Base-by-base conservation (phyloP, 2,797 vertebrate species). In the Cetoscarus ocellatus region DNA sequence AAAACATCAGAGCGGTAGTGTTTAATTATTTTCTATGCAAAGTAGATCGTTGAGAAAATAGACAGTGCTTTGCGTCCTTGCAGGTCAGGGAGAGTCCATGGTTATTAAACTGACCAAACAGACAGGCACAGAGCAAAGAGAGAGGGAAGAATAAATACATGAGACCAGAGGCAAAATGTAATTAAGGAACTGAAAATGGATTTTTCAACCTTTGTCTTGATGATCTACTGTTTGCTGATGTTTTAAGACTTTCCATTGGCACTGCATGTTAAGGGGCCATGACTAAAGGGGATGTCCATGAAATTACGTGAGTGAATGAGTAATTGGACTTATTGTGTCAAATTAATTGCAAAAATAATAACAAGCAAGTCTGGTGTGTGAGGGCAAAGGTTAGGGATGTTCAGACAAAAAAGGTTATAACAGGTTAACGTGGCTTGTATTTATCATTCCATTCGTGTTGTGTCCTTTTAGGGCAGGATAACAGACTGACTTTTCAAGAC, bases 61-160 rank as follows among this genome's bases (percentile, higher is more conserved):
- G 74, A 70, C 53, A 54, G 62, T 6, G 56, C 51, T 67, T 48
- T 5, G 1, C 62, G 61, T 73, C 78, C 64, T 35, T 70, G 73
- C 61, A 67, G 84, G 75, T 89, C 83, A 79, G 18, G 38, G 36
- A 67, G 42, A 82, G 77, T 61, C 67, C 55, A 59, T 42, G 56
- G 67, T 80, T 86, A 91, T 86, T 91, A 81, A 86, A 86, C 82
- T 89, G 83, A 68, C 81, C 74, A 91, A 92, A 91, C 78, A 91
- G 78, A 87, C 73, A 75, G 34, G 62, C 77, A 84, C 60, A 56
- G 75, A 81, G 84, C 70, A 83, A 88, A 83, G 55, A 67, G 54
- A 83, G 55, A 67, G 54, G 38, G 63, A 60, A 71, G 71, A 80
- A 75, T 78, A 81, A 79, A 83, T 75, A 59, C 67, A 77, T 39